Evolutionary conservation across 2,888 invertebrate species (phyloP), one percentile per base, ranked within the genome.

Genomic region (Polydrusus pterygomalis): DNA sequence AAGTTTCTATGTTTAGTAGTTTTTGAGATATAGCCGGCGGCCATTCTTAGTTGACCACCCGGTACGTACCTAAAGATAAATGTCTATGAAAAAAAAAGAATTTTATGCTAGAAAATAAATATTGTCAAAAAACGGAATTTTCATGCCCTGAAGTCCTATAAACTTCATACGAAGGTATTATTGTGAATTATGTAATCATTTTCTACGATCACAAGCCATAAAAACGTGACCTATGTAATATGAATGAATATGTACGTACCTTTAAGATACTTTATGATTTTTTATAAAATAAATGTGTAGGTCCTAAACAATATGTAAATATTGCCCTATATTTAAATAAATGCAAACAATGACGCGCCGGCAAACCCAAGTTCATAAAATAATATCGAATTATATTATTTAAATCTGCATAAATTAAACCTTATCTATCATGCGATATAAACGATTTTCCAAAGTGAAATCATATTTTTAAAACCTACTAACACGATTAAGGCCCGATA

Each of bases 181-280:
- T n/a, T 45, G 45, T 15, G 5, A 30, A 6, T 30, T 30, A 30
- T 30, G 7, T 30, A 30, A 30, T 30, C 30, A 7, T 30, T 30
- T 30, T 30, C 54, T 54, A 30, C 25, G 54, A 56, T 58, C 17
- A 54, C 60, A 58, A 60, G 58, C 58, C 25, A 45, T 45, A 69
- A 60, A 58, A 58, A 69, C 69, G 69, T 69, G 69, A 69, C 58
- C 18, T 58, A 47, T 47, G 69, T 69, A n/a, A n/a, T n/a, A n/a
- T n/a, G n/a, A n/a, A n/a, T n/a, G n/a, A n/a, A n/a, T n/a, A n/a
- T n/a, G n/a, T n/a, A n/a, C n/a, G n/a, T n/a, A n/a, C n/a, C n/a
- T n/a, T 45, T 58, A 11, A 69, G 60, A 69, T 69, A 60, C 47
- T n/a, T 45, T 60, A 60, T 47, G 60, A 60, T 58, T 69, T 69